Evolutionary conservation across 2,113 vertebrate species (phyloP), one percentile per base, ranked within the genome.

Genomic region (Platycercus adscitus): DNA sequence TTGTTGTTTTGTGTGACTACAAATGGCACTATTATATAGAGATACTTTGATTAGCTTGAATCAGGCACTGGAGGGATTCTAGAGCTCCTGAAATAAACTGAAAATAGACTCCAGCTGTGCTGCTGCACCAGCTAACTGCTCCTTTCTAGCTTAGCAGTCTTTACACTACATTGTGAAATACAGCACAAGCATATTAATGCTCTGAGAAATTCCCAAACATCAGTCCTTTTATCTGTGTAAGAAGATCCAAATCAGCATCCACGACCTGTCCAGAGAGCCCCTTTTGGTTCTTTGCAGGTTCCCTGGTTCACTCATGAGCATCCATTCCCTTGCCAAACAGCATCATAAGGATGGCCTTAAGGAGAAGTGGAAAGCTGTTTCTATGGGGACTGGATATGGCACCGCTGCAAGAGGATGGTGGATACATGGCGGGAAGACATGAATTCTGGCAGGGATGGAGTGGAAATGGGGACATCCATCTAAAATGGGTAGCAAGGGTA

Each of bases 31-130:
- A 63, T 82, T 91, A 89, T 41, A 69, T 68, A 93, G 91, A 91
- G 65, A 89, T 58, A 71, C 14, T 35, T 47, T 87, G 78, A 95
- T 91, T 95, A 93, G 84, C 87, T 84, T 80, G 84, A 91, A 89
- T 87, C 39, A 68, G 70, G 49, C 81, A 79, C 47, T 37, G 13
- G 49, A 87, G 84, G 84, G 92, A 91, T 82, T 76, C 84, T 92
- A 87, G 47, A 85, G 89, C 47, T 95, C 84, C 89, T 87, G 61
- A 93, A 96, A 92, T 86, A 93, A 94, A 91, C 91, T 56, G 84
- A 91, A 95, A 97, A 93, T 82, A 95, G 84, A 89, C 81, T 92
- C 94, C 96, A 97, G 93, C 86, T 92, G 91, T 69, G 84, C 84
- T 87, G 73, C 81, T 50, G 35, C 66, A 83, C 44, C 72, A 81